These are phyloP conservation scores for Nanorana parkeri DNA, from an alignment of 2,113 vertebrate genomes.

Conservation along the genomic window DNA sequence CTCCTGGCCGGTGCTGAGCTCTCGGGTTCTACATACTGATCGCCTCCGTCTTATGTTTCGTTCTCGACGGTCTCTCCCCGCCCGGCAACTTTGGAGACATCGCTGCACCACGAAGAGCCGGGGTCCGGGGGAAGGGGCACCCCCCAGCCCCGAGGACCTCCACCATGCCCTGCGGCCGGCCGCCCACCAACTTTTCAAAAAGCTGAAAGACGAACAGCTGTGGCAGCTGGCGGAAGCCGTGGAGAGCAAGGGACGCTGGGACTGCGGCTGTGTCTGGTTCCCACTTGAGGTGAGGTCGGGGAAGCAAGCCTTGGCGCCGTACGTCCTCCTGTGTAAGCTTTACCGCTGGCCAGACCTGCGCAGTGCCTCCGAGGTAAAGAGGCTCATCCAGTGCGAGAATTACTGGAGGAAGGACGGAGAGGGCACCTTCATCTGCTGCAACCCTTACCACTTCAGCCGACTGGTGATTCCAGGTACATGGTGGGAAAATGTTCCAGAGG, in stretches of 20 bases:
- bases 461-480: slow-evolving; percentile 66
- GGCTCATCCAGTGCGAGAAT: slow-evolving; percentile 60
- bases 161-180: slow-evolving; percentile 58
- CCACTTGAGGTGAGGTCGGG: slow-evolving; percentile 40
- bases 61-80: slow-evolving; percentile 59
- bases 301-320: slow-evolving; percentile 59
- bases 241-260: slow-evolving; percentile 61
- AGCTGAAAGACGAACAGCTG: slow-evolving; percentile 68
- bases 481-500: no score
- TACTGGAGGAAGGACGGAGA: slow-evolving; percentile 49
- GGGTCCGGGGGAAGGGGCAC: slow-evolving; percentile 37
- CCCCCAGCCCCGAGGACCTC: slow-evolving; percentile 50
- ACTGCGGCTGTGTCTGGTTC: slow-evolving; percentile 60
- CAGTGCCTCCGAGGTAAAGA: slow-evolving; percentile 65
- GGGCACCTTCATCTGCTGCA: slow-evolving; percentile 63
- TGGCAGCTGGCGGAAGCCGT: slow-evolving; percentile 67
- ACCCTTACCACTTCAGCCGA: slow-evolving; percentile 71
- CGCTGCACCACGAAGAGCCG: slow-evolving; percentile 53
- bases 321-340: slow-evolving; percentile 68
- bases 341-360: slow-evolving; percentile 71
- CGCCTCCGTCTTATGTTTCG: slow-evolving; percentile 66
- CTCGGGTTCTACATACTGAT: not conserved
- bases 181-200: slow-evolving; percentile 65
- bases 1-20: not conserved
- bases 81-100: slow-evolving; percentile 67